Evolutionary conservation across 2,113 vertebrate genomes (phyloP).

Genomic region (Phoenicopterus ruber): DNA sequence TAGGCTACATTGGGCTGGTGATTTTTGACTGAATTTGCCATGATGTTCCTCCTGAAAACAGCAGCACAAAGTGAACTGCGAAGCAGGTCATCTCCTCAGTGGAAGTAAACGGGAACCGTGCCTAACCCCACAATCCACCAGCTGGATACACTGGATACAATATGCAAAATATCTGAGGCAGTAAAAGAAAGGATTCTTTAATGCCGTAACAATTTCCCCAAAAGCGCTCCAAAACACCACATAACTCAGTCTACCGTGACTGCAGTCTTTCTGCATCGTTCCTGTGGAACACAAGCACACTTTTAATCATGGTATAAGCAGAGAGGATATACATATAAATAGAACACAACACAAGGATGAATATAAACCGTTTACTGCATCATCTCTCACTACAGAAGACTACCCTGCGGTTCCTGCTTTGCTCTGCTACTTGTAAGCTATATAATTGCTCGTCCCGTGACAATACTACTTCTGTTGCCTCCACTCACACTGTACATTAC

Average conservation of each 20-base stretch:
- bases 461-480: conserved; percentile 26
- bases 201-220: fast-evolving
- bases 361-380: background rate
- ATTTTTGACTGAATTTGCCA: background rate
- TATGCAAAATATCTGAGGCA: background rate
- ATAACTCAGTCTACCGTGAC: fast-evolving
- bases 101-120: background rate
- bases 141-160: background rate
- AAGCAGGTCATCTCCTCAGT: background rate
- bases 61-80: background rate
- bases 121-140: background rate
- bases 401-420: conserved; percentile 5
- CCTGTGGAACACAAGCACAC: background rate
- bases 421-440: conserved; percentile 26
- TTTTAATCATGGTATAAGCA: background rate
- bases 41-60: background rate
- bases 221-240: background rate
- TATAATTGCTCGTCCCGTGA: background rate
- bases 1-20: background rate
- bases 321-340: background rate
- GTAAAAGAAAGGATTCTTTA: background rate
- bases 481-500: background rate
- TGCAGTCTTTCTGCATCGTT: background rate
- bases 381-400: conserved; percentile 14
- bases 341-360: background rate